These are phyloP conservation scores for Rallus crepitans DNA, from an alignment of 2,797 vertebrate species.

Conservation along the genomic window DNA sequence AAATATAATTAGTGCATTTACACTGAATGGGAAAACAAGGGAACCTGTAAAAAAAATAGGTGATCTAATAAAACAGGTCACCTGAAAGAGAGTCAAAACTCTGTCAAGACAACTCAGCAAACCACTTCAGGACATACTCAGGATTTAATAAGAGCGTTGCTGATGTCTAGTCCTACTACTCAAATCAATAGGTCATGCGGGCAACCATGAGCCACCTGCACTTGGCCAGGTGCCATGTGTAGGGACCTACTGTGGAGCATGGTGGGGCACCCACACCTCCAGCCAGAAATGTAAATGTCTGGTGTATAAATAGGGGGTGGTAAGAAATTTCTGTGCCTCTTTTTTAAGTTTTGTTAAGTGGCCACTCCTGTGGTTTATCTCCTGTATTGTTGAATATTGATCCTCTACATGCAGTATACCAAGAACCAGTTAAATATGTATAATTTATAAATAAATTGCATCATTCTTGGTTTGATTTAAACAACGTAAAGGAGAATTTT, in stretches of 20 bases:
- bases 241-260: background rate
- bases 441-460: background rate
- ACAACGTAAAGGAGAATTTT: background rate
- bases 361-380: background rate
- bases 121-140: rapidly evolving
- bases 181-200: background rate
- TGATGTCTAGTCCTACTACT: background rate
- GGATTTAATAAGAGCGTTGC: background rate
- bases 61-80: background rate
- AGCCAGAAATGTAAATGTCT: background rate
- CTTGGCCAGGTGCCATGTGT: rapidly evolving
- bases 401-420: background rate
- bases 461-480: background rate
- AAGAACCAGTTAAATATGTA: background rate
- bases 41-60: background rate
- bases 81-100: background rate
- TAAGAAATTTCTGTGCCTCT: background rate
- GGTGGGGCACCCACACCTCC: background rate
- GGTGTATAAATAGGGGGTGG: background rate
- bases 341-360: background rate
- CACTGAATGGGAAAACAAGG: background rate
- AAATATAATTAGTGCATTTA: background rate
- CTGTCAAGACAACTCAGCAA: background rate
- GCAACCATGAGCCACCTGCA: background rate
- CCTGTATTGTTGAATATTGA: background rate